A percentile compares a stretch with the other conserved stretches of the same genome.
phyloP scores from a whole-genome alignment of 2,797 vertebrate species.

The Helicolenus hilgendorfi region DNA sequence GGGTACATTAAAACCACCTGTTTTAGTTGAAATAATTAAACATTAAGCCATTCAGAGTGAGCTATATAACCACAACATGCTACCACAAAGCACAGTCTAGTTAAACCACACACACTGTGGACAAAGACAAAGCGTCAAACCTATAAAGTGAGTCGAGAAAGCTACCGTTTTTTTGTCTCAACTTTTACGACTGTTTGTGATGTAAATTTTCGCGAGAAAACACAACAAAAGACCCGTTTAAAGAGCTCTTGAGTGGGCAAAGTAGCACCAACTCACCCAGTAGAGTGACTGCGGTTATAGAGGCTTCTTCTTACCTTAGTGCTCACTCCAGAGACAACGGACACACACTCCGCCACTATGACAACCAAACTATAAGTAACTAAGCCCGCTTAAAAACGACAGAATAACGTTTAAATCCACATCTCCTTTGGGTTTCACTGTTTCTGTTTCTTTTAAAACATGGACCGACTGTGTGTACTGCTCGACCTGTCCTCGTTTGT shows the following conservation, averaged over 20 bases:
- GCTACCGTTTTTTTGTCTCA: constrained; percentile 28
- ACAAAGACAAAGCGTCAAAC: constrained; percentile 81
- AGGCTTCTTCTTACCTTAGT: constrained; percentile 85
- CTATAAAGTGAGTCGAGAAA: constrained; percentile 62
- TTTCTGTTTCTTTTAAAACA: constrained; percentile 34
- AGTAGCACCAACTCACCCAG: constrained; percentile 71
- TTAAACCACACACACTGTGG: constrained; percentile 58
- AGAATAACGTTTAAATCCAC: constrained; percentile 40
- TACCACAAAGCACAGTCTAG: constrained; percentile 4
- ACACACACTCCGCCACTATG: constrained; percentile 39
- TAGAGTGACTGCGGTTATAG: constrained; percentile 17
- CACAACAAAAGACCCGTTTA: fast-evolving
- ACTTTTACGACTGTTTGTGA: constrained; percentile 63
- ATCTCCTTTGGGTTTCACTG: background rate
- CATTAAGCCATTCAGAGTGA: fast-evolving
- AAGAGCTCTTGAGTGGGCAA: background rate
- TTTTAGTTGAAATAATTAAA: background rate
- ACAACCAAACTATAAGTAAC: constrained; percentile 30
- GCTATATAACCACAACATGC: background rate
- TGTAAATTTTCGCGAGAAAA: background rate
- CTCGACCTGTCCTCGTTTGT: constrained; percentile 67
- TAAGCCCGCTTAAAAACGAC: constrained; percentile 7
- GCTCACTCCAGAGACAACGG: constrained; percentile 83
- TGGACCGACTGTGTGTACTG: background rate
- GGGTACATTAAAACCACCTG: background rate